phyloP scores from a whole-genome alignment of 2,888 invertebrate genomes.

The Horisme vitalbata region DNA sequence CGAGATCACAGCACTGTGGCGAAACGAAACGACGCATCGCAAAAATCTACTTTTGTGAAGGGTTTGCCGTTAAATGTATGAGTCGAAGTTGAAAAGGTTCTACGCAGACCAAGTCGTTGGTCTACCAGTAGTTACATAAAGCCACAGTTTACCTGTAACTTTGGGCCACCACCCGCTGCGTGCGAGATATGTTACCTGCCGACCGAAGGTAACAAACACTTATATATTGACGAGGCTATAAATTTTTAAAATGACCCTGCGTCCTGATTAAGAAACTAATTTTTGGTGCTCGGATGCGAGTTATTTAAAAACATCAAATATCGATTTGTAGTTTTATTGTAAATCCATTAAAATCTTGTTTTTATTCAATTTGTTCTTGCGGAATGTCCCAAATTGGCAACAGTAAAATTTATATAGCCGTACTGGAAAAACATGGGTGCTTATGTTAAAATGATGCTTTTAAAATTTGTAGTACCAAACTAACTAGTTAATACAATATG shows the following conservation, averaged over 20 bases:
- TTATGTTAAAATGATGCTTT: too few species aligned
- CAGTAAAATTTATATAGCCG: too few species aligned
- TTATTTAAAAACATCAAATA: slow-evolving; percentile 45
- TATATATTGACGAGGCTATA: slow-evolving; percentile 68
- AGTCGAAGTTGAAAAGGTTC: too few species aligned
- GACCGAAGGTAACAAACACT: slow-evolving; percentile 70
- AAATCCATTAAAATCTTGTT: slow-evolving; percentile 20
- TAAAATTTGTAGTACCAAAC: too few species aligned
- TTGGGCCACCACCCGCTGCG: slow-evolving; percentile 70
- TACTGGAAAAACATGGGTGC: too few species aligned
- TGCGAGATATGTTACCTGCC: slow-evolving; percentile 72
- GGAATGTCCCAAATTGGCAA: too few species aligned
- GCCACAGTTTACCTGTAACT: slow-evolving; percentile 40
- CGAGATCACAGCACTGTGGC: too few species aligned
- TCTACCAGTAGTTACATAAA: slow-evolving; percentile 13
- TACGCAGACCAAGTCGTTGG: too few species aligned
- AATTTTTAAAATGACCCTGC: slow-evolving; percentile 67
- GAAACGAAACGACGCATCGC: too few species aligned
- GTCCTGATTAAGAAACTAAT: slow-evolving; percentile 74
- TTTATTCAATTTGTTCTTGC: slow-evolving; percentile 4
- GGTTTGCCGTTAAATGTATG: too few species aligned
- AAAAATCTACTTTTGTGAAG: too few species aligned
- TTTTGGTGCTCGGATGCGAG: slow-evolving; percentile 50
- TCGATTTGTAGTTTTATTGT: slow-evolving; percentile 43
- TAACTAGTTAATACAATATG: too few species aligned